These are phyloP conservation scores for Drosophila auraria DNA, from an alignment of 1,140 invertebrate species.

Conservation along the genomic window DNA sequence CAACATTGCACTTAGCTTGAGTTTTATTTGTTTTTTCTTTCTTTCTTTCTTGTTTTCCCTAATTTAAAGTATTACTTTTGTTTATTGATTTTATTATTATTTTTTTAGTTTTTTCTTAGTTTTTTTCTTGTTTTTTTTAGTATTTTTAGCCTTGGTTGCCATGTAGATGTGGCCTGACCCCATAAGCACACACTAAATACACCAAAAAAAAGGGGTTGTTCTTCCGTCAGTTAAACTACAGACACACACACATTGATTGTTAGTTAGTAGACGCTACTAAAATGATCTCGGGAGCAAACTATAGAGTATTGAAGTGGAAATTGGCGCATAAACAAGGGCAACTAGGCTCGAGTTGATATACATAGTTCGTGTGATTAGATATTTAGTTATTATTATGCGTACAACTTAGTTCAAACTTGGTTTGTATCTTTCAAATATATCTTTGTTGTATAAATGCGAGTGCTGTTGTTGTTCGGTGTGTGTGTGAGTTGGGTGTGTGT, in stretches of 20 bases:
- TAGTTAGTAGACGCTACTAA: constrained; percentile 61
- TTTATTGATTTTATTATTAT: neutral
- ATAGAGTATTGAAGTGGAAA: constrained; percentile 22
- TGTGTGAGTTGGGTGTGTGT: constrained; percentile 16
- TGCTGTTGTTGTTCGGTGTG: constrained; percentile 66
- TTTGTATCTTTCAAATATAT: constrained; percentile 43
- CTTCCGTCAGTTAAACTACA: constrained; percentile 53
- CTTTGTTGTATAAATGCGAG: constrained; percentile 67
- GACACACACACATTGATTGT: constrained; percentile 77
- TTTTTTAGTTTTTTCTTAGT: constrained; percentile 2
- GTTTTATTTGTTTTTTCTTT: constrained; percentile 34
- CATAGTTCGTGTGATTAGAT: constrained; percentile 23
- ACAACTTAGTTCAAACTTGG: constrained; percentile 52
- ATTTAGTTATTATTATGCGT: constrained; percentile 40
- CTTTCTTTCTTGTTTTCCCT: constrained; percentile 37
- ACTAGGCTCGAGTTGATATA: constrained; percentile 47
- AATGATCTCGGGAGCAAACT: constrained; percentile 20
- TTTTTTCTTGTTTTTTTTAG: constrained; percentile 14
- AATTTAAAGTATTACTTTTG: constrained; percentile 20
- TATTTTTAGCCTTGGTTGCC: constrained; percentile 47
- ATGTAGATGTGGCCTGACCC: constrained; percentile 77
- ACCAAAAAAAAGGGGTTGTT: constrained; percentile 42
- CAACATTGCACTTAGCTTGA: constrained; percentile 18
- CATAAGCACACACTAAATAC: constrained; percentile 46
- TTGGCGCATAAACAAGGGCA: constrained; percentile 34